Base-by-base conservation (phyloP, 1,140 invertebrate genomes). In the Ips nitidus region DNA sequence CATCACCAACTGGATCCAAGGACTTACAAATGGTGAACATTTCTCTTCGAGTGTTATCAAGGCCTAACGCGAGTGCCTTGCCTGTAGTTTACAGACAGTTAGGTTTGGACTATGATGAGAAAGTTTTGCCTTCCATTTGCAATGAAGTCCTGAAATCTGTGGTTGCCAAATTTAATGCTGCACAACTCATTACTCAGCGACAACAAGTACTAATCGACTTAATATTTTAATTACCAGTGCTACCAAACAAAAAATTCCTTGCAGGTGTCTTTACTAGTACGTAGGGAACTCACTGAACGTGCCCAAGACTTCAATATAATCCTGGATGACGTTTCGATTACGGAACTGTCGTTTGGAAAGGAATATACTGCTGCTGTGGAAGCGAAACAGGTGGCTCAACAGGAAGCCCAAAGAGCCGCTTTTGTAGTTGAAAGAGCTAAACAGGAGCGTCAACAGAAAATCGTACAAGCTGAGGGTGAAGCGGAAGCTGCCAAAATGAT, bases 21-120 rank as follows among this genome's bases (percentile, higher is more conserved):
- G 97, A 99, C 86, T 89, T 99, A 74, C 98, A 99, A 84, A 99
- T 98, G 96, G 96, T 99, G 1, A 99, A 99, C 76, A 99, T 99
- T 80, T 95, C 95, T 3, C 83, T 99, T 52, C 86, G 98, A 85
- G 97, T 99, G 36, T 84, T 99, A 39, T 97, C 96, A 3, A 86
- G 98, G 66, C 98, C 98, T 1, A 94, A 98, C 80, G 88, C 94
- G 1, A 77, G 79, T 4, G 83, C 84, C 38, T 83, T 99, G 47
- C 94, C 97, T 2, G 81, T 82, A 39, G 93, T 99, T 83, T 99
- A 99, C 80, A 87, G 94, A 77, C 93, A 96, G 78, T 82, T 95
- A 45, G 93, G 93, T 60, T 84, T 91, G 39, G 92, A 94, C 82
- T 95, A 94, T 78, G 92, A 94, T 81, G 93, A 94, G 80, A 94